A percentile compares a stretch with the other conserved stretches of the same genome.
phyloP scores from a whole-genome alignment of 2,797 vertebrate species.

The Enteromius fasciolatus region DNA sequence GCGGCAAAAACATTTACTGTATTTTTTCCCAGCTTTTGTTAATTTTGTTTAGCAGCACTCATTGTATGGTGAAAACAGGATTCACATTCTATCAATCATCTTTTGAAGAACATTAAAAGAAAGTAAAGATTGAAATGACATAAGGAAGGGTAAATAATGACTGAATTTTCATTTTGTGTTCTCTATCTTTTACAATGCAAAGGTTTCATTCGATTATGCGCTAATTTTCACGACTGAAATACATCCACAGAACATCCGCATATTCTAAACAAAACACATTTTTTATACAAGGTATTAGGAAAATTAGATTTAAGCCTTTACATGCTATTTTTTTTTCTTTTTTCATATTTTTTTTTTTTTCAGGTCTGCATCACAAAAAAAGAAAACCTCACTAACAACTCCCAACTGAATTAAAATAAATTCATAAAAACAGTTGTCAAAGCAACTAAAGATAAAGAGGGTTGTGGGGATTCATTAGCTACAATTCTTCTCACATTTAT shows the following conservation, averaged over 20 bases:
- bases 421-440: background rate
- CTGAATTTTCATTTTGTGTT: background rate
- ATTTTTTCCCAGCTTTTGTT: background rate
- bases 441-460: background rate
- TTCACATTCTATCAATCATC: background rate
- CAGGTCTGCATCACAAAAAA: background rate
- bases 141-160: background rate
- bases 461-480: background rate
- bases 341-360: background rate
- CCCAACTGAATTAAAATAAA: background rate
- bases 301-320: background rate
- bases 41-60: background rate
- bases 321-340: background rate
- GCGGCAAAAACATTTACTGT: background rate
- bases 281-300: background rate
- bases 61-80: background rate
- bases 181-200: background rate
- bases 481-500: background rate
- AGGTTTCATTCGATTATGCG: background rate
- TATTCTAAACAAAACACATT: background rate
- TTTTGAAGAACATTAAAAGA: background rate
- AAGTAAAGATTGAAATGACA: background rate
- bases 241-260: background rate
- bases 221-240: background rate
- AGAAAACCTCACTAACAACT: background rate